Conservation (phyloP, 1,140 invertebrate genomes). For the Pseudomyrmex concolor region DNA sequence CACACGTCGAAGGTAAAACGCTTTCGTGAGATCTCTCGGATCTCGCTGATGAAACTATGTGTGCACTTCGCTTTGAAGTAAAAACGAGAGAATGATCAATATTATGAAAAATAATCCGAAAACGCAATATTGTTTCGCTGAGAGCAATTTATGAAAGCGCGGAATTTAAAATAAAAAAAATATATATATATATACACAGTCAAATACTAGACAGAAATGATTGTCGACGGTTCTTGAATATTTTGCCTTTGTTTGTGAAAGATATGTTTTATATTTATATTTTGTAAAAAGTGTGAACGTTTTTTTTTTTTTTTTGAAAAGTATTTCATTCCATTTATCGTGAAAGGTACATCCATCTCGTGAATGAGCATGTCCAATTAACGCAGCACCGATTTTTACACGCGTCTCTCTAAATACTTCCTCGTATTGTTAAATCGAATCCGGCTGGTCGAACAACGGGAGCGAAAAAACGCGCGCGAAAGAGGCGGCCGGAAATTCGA, state of each 20-base stretch:
- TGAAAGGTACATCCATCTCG: background rate
- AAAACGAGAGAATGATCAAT: background rate
- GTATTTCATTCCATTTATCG: no score
- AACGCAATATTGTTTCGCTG: background rate
- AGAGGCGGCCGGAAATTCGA: constrained; percentile 34
- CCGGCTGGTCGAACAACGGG: constrained; percentile 29
- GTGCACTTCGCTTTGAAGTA: constrained; percentile 18
- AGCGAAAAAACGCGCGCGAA: constrained; percentile 32
- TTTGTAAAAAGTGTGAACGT: no score
- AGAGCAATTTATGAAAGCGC: background rate
- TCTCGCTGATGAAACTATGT: constrained; percentile 25
- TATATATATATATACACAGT: no score
- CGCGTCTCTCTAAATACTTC: constrained; percentile 22
- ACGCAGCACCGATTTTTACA: constrained; percentile 26
- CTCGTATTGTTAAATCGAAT: constrained; percentile 51
- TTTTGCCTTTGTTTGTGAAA: no score
- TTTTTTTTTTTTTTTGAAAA: no score
- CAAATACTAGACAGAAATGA: no score
- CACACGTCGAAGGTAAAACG: constrained; percentile 50
- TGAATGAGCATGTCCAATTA: constrained; percentile 11
- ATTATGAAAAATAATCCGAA: background rate
- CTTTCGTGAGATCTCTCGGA: constrained; percentile 39
- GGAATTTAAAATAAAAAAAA: no score
- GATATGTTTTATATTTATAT: no score
- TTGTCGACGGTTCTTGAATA: no score